These are phyloP conservation scores for Phymastichus coffea DNA, from an alignment of 1,140 invertebrate species.

Conservation along the genomic window DNA sequence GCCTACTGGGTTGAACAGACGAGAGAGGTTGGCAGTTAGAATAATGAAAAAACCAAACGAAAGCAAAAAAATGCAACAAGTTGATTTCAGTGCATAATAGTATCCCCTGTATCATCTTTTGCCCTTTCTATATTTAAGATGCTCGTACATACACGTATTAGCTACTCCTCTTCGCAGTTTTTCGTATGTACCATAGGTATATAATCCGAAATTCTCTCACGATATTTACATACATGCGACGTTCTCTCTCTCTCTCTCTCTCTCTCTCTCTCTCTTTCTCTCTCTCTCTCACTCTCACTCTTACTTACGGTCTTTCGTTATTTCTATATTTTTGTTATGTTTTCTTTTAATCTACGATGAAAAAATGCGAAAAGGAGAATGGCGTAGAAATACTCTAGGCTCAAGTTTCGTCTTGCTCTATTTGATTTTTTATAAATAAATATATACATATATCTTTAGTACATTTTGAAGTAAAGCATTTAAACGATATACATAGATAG, in stretches of 20 bases:
- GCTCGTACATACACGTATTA: constrained; percentile 13
- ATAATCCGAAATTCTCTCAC: no score
- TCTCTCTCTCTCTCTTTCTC: no score
- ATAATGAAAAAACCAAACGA: constrained; percentile 43
- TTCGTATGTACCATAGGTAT: background rate
- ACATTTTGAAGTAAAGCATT: constrained; percentile 10
- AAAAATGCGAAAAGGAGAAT: constrained; percentile 8
- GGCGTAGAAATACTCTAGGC: constrained; percentile 38
- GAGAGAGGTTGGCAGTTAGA: constrained; percentile 74
- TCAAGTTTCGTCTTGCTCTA: constrained; percentile 37
- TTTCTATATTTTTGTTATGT: no score
- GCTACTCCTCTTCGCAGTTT: constrained; percentile 24
- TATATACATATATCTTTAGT: constrained; percentile 16
- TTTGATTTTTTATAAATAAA: constrained; percentile 1
- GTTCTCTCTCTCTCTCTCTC: no score
- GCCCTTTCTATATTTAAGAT: constrained; percentile 29
- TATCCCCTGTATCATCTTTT: constrained; percentile 33
- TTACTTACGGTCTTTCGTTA: no score
- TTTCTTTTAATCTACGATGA: background rate
- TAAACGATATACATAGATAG: constrained; percentile 9
- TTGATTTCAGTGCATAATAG: constrained; percentile 54
- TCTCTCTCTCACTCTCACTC: no score
- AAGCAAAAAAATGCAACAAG: constrained; percentile 27
- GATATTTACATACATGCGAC: no score
- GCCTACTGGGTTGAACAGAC: constrained; percentile 87